Evolutionary conservation across 2,888 invertebrate genomes (phyloP).

Genomic region (Sympetrum striolatum): DNA sequence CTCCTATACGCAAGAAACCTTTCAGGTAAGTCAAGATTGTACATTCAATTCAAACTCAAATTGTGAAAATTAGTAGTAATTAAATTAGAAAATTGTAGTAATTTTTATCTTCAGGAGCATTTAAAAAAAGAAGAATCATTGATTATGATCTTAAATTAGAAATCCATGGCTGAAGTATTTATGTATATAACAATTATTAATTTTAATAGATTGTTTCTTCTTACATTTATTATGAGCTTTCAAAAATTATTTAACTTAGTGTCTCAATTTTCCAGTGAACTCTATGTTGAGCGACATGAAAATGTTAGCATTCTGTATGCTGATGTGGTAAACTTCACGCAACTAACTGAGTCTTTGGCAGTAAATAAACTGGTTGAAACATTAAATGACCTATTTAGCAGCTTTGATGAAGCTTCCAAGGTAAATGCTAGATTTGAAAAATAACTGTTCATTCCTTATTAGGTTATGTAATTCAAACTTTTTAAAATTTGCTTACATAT

Average conservation of each 20-base stretch:
- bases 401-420: slow-evolving; percentile 90
- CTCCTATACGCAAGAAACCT: slow-evolving; percentile 56
- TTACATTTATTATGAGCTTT: background rate
- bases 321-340: slow-evolving; percentile 92
- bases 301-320: slow-evolving; percentile 91
- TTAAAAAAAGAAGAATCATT: background rate
- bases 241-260: background rate
- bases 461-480: too few species aligned
- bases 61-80: too few species aligned
- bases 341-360: slow-evolving; percentile 81
- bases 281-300: slow-evolving; percentile 86
- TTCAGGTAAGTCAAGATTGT: slow-evolving; percentile 61
- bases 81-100: background rate
- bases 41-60: too few species aligned
- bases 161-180: too few species aligned
- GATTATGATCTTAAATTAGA: too few species aligned
- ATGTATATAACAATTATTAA: too few species aligned
- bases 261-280: slow-evolving; percentile 70
- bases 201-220: too few species aligned
- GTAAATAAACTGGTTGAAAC: slow-evolving; percentile 85
- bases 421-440: slow-evolving; percentile 58
- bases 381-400: slow-evolving; percentile 87
- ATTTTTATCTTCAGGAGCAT: background rate
- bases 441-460: background rate
- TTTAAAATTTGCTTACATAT: too few species aligned